phyloP scores from a whole-genome alignment of 2,797 vertebrate genomes.

The Sebastes minor region DNA sequence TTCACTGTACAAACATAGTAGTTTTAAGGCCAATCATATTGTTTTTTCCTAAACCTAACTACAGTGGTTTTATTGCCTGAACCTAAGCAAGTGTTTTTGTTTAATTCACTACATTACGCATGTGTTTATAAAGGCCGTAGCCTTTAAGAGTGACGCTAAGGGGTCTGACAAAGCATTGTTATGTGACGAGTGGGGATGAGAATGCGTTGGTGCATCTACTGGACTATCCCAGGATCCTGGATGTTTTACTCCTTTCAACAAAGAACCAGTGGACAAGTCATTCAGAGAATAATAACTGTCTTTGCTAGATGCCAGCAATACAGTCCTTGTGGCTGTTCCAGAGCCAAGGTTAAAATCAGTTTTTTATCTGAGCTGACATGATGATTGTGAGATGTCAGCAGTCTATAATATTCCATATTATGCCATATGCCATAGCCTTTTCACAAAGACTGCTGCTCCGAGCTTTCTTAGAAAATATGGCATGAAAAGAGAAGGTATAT shows the following conservation, averaged over 20 bases:
- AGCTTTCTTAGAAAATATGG: background rate
- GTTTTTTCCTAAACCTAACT: no score
- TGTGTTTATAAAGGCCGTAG: no score
- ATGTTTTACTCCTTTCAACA: slow-evolving; percentile 4
- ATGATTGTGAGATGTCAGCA: background rate
- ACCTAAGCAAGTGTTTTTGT: no score
- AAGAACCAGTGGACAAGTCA: background rate
- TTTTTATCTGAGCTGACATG: slow-evolving; percentile 23
- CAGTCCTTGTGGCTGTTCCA: background rate
- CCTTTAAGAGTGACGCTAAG: no score
- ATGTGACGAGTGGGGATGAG: no score
- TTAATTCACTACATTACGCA: no score
- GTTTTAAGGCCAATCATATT: no score
- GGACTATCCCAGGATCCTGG: background rate
- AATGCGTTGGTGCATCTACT: background rate
- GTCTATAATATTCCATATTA: background rate
- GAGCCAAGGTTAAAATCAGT: slow-evolving; percentile 40
- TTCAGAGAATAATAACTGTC: background rate
- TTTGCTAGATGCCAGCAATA: background rate
- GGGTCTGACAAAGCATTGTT: no score
- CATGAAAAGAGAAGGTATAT: background rate
- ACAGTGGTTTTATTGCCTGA: no score
- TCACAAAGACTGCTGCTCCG: background rate
- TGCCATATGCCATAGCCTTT: background rate
- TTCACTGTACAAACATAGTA: no score